Evolutionary conservation across 2,888 invertebrate species (phyloP), one percentile per base, ranked within the genome.

Genomic region (Synanthedon vespiformis): DNA sequence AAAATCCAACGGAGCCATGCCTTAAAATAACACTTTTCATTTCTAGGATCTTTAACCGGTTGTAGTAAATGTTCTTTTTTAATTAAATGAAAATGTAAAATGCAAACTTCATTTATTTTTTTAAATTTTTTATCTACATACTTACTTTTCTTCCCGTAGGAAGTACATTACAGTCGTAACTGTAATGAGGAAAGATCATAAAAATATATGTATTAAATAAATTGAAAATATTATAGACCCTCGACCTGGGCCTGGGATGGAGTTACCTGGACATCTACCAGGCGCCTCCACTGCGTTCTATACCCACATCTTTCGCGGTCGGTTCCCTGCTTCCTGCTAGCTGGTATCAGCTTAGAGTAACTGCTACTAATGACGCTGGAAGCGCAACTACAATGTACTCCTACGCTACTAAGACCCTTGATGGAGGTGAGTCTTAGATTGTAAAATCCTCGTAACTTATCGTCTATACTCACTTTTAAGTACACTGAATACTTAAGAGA

Each of bases 331-430:
- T 80, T 44, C 90, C 92, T 0, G 90, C 89, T 0, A 89, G 87
- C 11, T 90, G 91, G 89, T 92, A 92, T 62, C 87, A 89, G 59
- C 74, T 92, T 53, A 78, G 88, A 57, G 89, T 92, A 49, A 88
- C 88, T 5, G 92, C 92, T 8, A 85, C 86, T 57, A 92, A 90
- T 63, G 91, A 91, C 61, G 92, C 92, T 6, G 92, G 92, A 0
- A 74, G 87, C 2, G 89, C 90, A 3, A 87, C 89, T 3, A 88
- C 89, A 48, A 74, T 89, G 11, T 90, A 91, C 55, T 83, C 84
- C 40, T 90, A 91, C 57, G 88, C 91, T 18, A 92, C 92, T 0
- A 88, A 90, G 55, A 89, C 89, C 11, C 62, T 85, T 57, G 86
- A 88, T 56, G 92, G 92, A 63, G 89, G 91, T 91, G 60, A 78